Conservation (phyloP, 1,140 invertebrate species). For the Rhizoglyphus robini region DNA sequence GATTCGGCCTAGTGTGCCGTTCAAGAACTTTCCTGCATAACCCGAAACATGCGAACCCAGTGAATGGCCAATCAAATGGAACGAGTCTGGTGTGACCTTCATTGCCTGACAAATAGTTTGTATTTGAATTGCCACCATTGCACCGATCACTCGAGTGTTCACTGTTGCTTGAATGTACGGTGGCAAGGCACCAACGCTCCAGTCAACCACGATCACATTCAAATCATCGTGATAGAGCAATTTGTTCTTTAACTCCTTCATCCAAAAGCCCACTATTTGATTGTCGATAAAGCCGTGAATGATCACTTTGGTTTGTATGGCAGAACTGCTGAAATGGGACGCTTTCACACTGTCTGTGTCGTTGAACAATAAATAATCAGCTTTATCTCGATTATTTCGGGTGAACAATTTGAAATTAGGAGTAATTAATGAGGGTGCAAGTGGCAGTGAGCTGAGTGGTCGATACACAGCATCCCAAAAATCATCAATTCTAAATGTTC, state of each 20-base stretch:
- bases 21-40: constrained; percentile 26
- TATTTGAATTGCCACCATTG: constrained; percentile 42
- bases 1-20: constrained; percentile 21
- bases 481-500: no score
- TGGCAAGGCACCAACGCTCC: neutral
- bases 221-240: neutral
- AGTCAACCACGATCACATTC: constrained; percentile 21
- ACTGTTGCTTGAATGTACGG: constrained; percentile 37
- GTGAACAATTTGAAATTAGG: constrained; percentile 13
- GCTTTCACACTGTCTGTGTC: neutral
- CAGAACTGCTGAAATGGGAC: constrained; percentile 6
- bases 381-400: neutral
- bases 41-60: constrained; percentile 24
- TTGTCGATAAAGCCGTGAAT: constrained; percentile 16
- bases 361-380: neutral
- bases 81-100: neutral
- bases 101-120: constrained; percentile 26
- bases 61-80: constrained; percentile 53
- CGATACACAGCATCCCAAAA: no score
- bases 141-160: constrained; percentile 49
- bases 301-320: constrained; percentile 12
- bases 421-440: neutral
- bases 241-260: constrained; percentile 12
- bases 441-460: no score
- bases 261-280: constrained; percentile 7